Evolutionary conservation across 2,113 vertebrate genomes (phyloP).

Genomic region (Tetrax tetrax): DNA sequence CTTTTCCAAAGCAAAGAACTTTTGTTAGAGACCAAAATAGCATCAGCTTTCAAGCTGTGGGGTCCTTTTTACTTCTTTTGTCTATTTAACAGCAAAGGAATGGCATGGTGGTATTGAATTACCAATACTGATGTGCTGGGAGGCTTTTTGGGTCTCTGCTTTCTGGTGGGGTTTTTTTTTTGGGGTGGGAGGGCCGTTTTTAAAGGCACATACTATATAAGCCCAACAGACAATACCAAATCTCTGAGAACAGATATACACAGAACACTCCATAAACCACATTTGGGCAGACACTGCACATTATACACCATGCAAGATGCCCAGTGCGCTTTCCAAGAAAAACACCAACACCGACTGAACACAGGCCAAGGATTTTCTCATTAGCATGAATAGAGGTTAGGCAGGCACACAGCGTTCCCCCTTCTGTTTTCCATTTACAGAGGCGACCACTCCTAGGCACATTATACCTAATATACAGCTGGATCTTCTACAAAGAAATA

Average conservation of each 20-base stretch:
- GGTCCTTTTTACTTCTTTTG: constrained; percentile 28
- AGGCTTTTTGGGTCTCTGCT: neutral
- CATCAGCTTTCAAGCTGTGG: constrained; percentile 35
- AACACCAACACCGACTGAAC: constrained; percentile 48
- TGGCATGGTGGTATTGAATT: neutral
- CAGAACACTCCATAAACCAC: constrained; percentile 13
- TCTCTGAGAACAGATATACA: neutral
- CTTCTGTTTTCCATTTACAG: constrained; percentile 71
- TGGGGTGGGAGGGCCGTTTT: neutral
- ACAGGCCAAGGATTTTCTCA: constrained; percentile 47
- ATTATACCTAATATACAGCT: constrained; percentile 41
- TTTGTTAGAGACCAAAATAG: constrained; percentile 4
- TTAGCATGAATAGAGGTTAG: constrained; percentile 50
- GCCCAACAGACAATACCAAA: neutral
- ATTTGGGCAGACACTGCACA: neutral
- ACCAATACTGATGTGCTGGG: neutral
- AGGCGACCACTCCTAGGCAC: constrained; percentile 27
- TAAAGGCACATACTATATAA: neutral
- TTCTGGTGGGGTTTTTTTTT: neutral
- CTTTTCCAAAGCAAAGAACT: constrained; percentile 12
- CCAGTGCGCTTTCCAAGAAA: constrained; percentile 28
- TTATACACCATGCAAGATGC: constrained; percentile 2
- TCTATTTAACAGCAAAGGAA: constrained; percentile 2
- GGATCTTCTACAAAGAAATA: constrained; percentile 71
- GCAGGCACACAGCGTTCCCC: neutral